Conservation (phyloP, 2,888 invertebrate genomes). For the Scaeva pyrastri region DNA sequence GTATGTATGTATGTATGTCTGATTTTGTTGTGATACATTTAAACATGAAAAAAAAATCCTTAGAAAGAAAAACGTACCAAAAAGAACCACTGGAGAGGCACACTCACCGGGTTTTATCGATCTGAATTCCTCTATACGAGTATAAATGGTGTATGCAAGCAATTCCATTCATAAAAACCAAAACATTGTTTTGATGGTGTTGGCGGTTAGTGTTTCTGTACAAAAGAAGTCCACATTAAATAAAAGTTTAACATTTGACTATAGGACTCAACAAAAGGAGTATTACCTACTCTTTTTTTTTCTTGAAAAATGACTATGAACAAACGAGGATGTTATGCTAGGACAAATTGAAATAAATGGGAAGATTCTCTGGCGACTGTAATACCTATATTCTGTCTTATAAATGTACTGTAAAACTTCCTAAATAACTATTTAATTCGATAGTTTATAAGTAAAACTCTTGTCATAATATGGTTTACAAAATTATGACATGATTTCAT, state of each 20-base stretch:
- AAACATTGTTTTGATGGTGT: constrained; percentile 80
- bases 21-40: constrained; percentile 46
- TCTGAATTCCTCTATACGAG: constrained; percentile 79
- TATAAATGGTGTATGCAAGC: constrained; percentile 76
- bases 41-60: constrained; percentile 48
- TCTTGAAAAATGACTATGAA: neutral
- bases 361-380: too few relatives aligned
- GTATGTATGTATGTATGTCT: too few relatives aligned
- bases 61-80: constrained; percentile 43
- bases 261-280: neutral
- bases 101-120: constrained; percentile 82
- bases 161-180: constrained; percentile 84
- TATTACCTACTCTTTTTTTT: neutral
- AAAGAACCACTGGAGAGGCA: constrained; percentile 52
- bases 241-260: constrained; percentile 22
- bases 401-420: too few relatives aligned
- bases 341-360: neutral
- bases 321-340: neutral
- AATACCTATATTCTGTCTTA: too few relatives aligned
- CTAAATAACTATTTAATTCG: too few relatives aligned
- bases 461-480: too few relatives aligned
- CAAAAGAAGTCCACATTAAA: constrained; percentile 21
- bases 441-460: too few relatives aligned
- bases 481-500: too few relatives aligned
- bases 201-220: constrained; percentile 63